Evolutionary conservation across 2,113 vertebrate genomes (phyloP).

Genomic region (Trichechus manatus): DNA sequence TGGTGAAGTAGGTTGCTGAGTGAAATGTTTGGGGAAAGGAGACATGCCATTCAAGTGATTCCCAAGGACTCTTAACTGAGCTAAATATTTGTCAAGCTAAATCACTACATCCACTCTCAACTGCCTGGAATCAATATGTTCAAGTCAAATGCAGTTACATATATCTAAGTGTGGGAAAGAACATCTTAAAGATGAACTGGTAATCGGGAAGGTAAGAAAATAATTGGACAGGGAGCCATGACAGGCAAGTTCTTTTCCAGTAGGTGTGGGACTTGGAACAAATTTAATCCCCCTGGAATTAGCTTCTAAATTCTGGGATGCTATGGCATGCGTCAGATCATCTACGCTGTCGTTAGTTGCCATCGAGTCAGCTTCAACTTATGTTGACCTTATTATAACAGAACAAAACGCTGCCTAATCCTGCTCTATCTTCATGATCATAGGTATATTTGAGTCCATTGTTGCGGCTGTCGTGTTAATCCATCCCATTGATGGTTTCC

Average conservation of each 20-base stretch:
- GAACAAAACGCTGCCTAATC: neutral
- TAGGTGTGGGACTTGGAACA: neutral
- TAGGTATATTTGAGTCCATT: neutral
- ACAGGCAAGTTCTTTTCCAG: neutral
- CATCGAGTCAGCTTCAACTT: neutral
- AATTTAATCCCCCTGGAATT: neutral
- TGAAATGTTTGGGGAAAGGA: conserved; percentile 22
- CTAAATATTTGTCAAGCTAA: conserved; percentile 42
- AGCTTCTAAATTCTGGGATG: neutral
- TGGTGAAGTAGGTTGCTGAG: neutral
- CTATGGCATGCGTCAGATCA: neutral
- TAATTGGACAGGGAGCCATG: neutral
- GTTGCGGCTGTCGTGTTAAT: neutral
- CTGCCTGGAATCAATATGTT: conserved; percentile 17
- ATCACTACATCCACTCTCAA: neutral
- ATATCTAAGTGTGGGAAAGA: conserved; percentile 10
- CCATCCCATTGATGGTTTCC: neutral
- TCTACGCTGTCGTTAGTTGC: neutral
- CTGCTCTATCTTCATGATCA: neutral
- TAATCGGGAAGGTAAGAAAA: neutral
- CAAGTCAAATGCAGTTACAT: neutral
- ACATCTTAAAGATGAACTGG: neutral
- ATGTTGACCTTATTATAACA: neutral
- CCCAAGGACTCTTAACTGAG: neutral
- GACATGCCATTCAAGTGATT: conserved; percentile 30